Evolutionary conservation across 2,797 vertebrate genomes (phyloP), one percentile per base, ranked within the genome.

Genomic region (Pangasius sanitwongsei): DNA sequence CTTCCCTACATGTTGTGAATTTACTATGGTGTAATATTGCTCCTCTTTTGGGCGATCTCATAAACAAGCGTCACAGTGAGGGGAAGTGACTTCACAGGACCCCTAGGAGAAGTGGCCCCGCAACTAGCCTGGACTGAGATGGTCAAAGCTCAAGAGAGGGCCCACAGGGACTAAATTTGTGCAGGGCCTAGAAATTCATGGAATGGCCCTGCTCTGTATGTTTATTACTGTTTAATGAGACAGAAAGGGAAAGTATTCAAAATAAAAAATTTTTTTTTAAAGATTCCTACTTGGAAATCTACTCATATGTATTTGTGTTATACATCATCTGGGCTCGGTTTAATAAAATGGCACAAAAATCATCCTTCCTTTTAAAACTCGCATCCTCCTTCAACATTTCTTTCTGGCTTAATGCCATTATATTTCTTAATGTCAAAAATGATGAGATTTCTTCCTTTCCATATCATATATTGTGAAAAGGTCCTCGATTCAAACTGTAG

Each of bases 1-100:
- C 85, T 89, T 88, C 83, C 50, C 80, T 87, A 41, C 25, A 72
- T 88, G 72, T 80, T 87, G 80, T 87, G 80, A 65, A 67, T 84
- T 88, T 69, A 15, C 65, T 7, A 81, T 81, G 87, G 80, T 37
- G 53, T 88, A 86, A 86, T 48, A 3, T 67, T 28, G 20, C 12
- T 65, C 31, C 53, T 78, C 41, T 72, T 63, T 70, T 59, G 9
- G 18, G 5, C 31, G 0, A 82, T 59, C 20, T 82, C 31, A n/a
- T 23, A 57, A 18, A 34, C 18, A 81, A 59, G 20, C 53, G 5
- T 59, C 31, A 59, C 78, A 48, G 25, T 65, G 6, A 83, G 3
- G 6, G 25, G 25, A 83, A n/a, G 16, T 84, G 44, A 67, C 41
- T 48, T 84, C 61, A 57, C n/a, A 55, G n/a, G 11, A 50, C 28